These are phyloP conservation scores for Caenorhabditis sinica DNA, from an alignment of 2,888 invertebrate genomes.

Conservation along the genomic window DNA sequence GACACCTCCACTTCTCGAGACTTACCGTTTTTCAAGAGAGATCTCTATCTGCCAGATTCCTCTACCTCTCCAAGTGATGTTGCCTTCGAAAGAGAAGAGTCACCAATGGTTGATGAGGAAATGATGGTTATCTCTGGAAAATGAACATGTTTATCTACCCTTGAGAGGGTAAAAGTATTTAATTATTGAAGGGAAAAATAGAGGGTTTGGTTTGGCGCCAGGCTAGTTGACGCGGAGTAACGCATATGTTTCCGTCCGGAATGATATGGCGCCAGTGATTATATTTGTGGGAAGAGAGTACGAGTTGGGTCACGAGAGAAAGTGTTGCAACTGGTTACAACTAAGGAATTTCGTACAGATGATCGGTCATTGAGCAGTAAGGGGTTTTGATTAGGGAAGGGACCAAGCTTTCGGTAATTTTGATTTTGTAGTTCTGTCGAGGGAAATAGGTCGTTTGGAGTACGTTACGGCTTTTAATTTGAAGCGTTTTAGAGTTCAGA, in stretches of 20 bases:
- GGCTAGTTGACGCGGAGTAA: conserved; percentile 11
- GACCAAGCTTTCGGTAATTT: no score
- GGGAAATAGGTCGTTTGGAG: no score
- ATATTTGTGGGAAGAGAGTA: conserved; percentile 9
- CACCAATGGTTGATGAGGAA: not conserved
- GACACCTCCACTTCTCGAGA: conserved; percentile 29
- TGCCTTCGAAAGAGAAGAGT: not conserved
- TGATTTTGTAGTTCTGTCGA: no score
- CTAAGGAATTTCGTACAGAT: not conserved
- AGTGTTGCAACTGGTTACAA: conserved; percentile 19
- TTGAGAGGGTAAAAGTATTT: not conserved
- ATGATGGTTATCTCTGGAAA: conserved; percentile 55
- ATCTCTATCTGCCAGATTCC: conserved; percentile 10
- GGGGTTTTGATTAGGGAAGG: not conserved
- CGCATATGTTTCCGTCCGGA: conserved; percentile 59
- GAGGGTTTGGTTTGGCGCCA: conserved; percentile 30
- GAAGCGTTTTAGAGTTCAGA: no score
- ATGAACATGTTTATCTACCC: conserved; percentile 60
- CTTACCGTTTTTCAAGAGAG: conserved; percentile 26
- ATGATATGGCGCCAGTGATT: conserved; percentile 48
- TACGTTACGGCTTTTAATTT: no score
- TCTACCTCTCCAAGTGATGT: not conserved
- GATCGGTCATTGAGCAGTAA: not conserved
- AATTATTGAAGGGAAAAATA: conserved; percentile 26
- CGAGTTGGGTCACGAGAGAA: conserved; percentile 30